Conservation (phyloP, 1,140 invertebrate species). For the Drosophila gunungcola region DNA sequence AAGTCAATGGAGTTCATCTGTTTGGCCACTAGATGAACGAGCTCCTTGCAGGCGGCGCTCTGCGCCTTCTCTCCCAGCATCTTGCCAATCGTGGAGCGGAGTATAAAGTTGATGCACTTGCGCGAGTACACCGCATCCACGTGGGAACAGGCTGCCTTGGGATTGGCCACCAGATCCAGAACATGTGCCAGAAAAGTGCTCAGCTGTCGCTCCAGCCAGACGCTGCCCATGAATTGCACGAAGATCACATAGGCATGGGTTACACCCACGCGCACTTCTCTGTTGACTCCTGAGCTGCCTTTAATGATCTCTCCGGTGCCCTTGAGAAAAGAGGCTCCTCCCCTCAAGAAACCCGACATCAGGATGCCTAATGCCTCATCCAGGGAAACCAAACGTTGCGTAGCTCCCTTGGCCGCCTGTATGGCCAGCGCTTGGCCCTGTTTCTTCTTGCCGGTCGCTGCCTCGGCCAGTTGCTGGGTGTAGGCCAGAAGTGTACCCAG, state of each 20-base stretch:
- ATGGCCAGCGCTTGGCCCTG: conserved; percentile 49
- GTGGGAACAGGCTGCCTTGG: conserved; percentile 96
- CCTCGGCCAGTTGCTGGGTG: conserved; percentile 87
- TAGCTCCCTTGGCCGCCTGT: conserved; percentile 62
- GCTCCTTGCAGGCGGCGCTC: conserved; percentile 96
- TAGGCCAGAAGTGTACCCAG: conserved; percentile 92
- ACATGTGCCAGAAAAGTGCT: conserved; percentile 94
- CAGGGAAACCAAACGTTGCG: conserved; percentile 88
- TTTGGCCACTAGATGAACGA: conserved; percentile 95
- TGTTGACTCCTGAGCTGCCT: conserved; percentile 95
- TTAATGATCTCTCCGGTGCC: conserved; percentile 98
- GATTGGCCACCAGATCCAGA: conserved; percentile 96
- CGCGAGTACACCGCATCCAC: conserved; percentile 99
- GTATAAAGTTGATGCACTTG: conserved; percentile 98
- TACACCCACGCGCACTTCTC: conserved; percentile 98
- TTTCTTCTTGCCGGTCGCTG: conserved; percentile 60
- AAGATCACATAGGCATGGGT: conserved; percentile 98
- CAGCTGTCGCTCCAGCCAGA: conserved; percentile 97
- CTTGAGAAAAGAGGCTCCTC: conserved; percentile 97
- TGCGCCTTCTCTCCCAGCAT: conserved; percentile 98
- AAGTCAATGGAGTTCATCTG: conserved; percentile 98
- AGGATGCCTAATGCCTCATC: conserved; percentile 97
- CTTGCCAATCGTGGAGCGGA: conserved; percentile 95
- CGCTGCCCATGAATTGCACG: conserved; percentile 95
- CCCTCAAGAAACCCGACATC: conserved; percentile 97